Base-by-base conservation (phyloP, 2,888 invertebrate genomes). In the Falcaria lacertinaria region DNA sequence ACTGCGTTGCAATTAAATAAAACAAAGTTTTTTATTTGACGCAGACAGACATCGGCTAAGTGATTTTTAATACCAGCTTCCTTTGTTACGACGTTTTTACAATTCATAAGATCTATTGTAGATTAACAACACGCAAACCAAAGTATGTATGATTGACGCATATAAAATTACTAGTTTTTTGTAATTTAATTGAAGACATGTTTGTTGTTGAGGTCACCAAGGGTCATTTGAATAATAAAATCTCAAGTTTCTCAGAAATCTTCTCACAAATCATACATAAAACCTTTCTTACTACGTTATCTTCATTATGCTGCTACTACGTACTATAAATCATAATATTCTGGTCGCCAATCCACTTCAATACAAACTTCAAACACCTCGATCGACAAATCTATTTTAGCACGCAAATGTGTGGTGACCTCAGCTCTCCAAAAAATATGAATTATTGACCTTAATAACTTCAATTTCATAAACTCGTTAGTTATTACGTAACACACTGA, bases 51-150 rank as follows among this genome's bases (percentile, higher is more conserved):
- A 55, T 22, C 50, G 46, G 52, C 52, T 71, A 76, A 80, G 73
- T 78, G 77, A 66, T 67, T 72, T 79, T 76, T 80, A 80, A 80
- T 78, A 73, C 64, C 56, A 22, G 54, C 68, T 71, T 64, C 72
- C 70, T 70, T 71, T 66, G 69, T 75, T 70, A 60, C 52, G 43
- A 60, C 48, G 45, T 46, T 48, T 48, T 42, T 41, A 45, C 43
- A 39, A 34, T 50, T 44, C 28, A 41, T 15, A 38, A 41, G 15
- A 34, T 34, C 15, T 34, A 34, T 44, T 16, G 32, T 33, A 37
- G 33, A 13, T 14, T 15, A 33, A 41, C 28, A 28, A 28, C 28
- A 28, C 28, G 28, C 28, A 28, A 28, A 28, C 11, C 3, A 28
- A 7, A 11, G 3, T 28, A 11, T 28, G 3, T 28, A 11, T 28